A percentile compares a stretch with the other conserved stretches of the same genome.
These are phyloP conservation scores for Thalassoma bifasciatum DNA, from an alignment of 2,113 vertebrate species.

Conservation along the genomic window DNA sequence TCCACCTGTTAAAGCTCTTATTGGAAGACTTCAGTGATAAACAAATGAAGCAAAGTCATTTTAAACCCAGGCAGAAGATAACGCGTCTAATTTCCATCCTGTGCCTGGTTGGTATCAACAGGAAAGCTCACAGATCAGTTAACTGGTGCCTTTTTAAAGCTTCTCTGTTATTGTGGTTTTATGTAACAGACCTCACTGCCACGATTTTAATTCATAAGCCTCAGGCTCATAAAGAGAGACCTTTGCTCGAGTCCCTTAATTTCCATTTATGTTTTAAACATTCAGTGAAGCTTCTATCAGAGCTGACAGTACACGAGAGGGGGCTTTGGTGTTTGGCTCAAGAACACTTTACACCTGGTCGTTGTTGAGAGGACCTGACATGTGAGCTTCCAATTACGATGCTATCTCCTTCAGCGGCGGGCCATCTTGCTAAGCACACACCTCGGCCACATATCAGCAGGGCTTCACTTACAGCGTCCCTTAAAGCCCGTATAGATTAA, in stretches of 20 bases:
- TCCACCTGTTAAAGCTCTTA: neutral
- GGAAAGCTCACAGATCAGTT: neutral
- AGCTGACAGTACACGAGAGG: neutral
- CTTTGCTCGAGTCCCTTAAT: conserved; percentile 14
- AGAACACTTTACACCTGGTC: conserved; percentile 27
- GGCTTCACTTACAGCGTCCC: conserved; percentile 46
- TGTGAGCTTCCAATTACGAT: conserved; percentile 61
- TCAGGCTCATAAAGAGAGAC: conserved; percentile 4
- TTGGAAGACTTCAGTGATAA: neutral
- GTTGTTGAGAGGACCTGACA: conserved; percentile 34
- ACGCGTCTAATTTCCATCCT: neutral
- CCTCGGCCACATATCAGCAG: conserved; percentile 48
- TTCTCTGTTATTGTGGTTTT: conserved; percentile 19
- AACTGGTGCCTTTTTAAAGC: neutral
- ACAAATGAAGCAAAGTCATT: neutral
- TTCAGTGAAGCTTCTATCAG: conserved; percentile 27
- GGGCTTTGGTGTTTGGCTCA: conserved; percentile 28
- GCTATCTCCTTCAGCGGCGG: conserved; percentile 45
- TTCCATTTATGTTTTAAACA: conserved; percentile 45
- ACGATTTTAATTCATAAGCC: conserved; percentile 35
- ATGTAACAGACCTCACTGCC: neutral
- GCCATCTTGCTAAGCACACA: conserved; percentile 44
- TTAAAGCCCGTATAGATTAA: conserved; percentile 66
- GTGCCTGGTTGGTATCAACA: neutral
- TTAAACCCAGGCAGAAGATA: neutral